phyloP scores from a whole-genome alignment of 2,888 invertebrate species.

The Thymelicus lineola region DNA sequence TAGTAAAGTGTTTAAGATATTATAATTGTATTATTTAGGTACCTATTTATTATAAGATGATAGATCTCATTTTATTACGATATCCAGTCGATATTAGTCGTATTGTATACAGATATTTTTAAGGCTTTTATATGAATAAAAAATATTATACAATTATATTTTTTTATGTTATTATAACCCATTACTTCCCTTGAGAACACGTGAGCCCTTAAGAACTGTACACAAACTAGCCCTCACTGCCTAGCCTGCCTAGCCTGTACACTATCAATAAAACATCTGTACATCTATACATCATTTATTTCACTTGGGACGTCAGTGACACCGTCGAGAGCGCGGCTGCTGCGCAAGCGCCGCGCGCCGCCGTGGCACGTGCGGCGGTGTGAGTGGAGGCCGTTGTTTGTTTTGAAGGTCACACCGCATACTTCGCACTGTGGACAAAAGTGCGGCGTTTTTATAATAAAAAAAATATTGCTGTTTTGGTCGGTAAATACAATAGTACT shows the following conservation, averaged over 20 bases:
- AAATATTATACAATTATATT: neutral
- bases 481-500: too few relatives aligned
- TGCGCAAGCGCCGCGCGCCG: constrained; percentile 43
- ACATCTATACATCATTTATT: constrained; percentile 3
- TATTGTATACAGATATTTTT: constrained; percentile 1
- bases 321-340: constrained; percentile 43
- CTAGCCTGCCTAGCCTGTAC: too few relatives aligned
- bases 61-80: constrained; percentile 4
- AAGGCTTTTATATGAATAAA: constrained; percentile 1
- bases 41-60: neutral
- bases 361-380: constrained; percentile 59
- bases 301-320: neutral
- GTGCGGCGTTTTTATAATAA: neutral
- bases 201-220: too few relatives aligned
- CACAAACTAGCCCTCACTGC: too few relatives aligned
- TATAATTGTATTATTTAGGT: neutral
- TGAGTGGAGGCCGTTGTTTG: constrained; percentile 60
- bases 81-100: neutral
- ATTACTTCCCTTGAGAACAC: too few relatives aligned
- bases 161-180: too few relatives aligned
- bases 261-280: neutral
- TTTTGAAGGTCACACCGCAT: constrained; percentile 64
- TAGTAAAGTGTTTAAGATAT: neutral
- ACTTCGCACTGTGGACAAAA: constrained; percentile 56
- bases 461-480: neutral